A percentile compares a stretch with the other conserved stretches of the same genome.
Conservation (phyloP, 2,888 invertebrate genomes). For the Standfussiana lucernea region DNA sequence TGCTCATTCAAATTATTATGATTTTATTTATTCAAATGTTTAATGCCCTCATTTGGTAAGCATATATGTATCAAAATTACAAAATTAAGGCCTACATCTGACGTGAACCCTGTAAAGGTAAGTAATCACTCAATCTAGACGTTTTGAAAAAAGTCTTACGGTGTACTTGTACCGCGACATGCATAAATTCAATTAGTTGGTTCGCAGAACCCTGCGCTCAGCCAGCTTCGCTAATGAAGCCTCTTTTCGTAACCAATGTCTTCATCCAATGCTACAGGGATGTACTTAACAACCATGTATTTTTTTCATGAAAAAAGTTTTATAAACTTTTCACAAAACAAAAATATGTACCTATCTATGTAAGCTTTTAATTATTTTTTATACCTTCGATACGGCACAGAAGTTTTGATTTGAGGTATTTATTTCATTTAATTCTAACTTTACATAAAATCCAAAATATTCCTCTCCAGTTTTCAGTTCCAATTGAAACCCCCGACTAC, state of each 20-base stretch:
- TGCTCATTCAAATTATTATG: background rate
- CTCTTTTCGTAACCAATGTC: conserved; percentile 85
- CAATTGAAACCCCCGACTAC: background rate
- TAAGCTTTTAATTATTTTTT: background rate
- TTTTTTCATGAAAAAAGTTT: background rate
- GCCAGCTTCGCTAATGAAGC: conserved; percentile 79
- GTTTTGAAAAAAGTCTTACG: conserved; percentile 8
- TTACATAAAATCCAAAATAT: background rate
- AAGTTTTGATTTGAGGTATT: background rate
- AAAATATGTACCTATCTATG: background rate
- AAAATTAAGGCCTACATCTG: background rate
- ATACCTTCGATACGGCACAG: background rate
- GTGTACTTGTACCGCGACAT: conserved; percentile 28
- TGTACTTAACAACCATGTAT: conserved; percentile 64
- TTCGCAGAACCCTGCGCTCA: conserved; percentile 77
- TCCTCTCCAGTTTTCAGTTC: background rate
- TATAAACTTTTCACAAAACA: background rate
- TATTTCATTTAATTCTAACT: background rate
- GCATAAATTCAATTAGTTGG: conserved; percentile 81
- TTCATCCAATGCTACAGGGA: conserved; percentile 81
- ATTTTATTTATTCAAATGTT: background rate
- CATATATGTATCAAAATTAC: background rate
- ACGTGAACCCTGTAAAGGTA: background rate
- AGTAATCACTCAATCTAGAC: conserved; percentile 8
- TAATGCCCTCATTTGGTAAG: background rate